These are phyloP conservation scores for Rhineura floridana DNA, from an alignment of 2,113 vertebrate species.

Conservation along the genomic window DNA sequence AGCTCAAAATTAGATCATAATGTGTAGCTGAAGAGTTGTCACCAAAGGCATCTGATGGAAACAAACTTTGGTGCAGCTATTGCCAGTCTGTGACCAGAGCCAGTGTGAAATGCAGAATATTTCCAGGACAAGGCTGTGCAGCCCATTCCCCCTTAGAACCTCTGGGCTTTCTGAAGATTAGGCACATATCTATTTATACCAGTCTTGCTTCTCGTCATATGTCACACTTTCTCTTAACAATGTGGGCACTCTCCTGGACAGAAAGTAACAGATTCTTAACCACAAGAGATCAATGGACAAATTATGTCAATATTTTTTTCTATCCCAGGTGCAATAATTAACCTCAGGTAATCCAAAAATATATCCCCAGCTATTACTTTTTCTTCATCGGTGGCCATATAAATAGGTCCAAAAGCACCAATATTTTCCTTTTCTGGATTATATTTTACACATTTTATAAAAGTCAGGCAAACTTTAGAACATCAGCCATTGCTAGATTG, in stretches of 20 bases:
- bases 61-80: not conserved
- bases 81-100: rapidly evolving
- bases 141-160: not conserved
- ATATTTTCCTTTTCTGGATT: too few relatives aligned
- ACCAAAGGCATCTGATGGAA: not conserved
- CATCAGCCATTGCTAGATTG: too few relatives aligned
- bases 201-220: not conserved
- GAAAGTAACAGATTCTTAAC: not conserved
- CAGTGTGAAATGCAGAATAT: not conserved
- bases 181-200: not conserved
- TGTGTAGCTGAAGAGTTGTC: not conserved
- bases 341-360: not conserved
- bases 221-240: not conserved
- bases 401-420: not conserved
- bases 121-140: not conserved
- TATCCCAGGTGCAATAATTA: not conserved
- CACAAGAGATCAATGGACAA: not conserved
- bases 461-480: too few relatives aligned
- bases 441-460: too few relatives aligned
- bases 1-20: not conserved
- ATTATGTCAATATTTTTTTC: not conserved
- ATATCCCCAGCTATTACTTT: not conserved
- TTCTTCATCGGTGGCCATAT: not conserved
- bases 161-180: not conserved
- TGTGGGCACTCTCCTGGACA: not conserved